Percentiles rank a stretch among this genome's conserved stretches.
Conservation (phyloP, 2,888 invertebrate species). For the Ctenicera cuprea region DNA sequence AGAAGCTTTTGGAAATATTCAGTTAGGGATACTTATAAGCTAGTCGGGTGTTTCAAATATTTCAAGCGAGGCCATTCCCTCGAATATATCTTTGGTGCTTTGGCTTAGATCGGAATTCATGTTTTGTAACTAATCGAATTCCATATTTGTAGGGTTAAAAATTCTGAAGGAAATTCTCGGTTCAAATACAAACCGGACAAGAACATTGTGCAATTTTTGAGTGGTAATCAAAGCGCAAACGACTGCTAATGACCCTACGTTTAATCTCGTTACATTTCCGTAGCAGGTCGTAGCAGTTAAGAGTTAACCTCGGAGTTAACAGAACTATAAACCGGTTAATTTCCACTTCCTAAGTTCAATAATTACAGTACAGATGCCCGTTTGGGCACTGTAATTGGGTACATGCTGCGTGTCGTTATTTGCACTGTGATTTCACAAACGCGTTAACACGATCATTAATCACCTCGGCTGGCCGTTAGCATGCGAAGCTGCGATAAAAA, state of each 20-base stretch:
- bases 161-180: not conserved
- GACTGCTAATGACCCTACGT: conserved; percentile 28
- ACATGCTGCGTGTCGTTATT: conserved; percentile 45
- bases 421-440: conserved; percentile 43
- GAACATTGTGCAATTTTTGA: conserved; percentile 13
- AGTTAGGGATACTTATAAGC: conserved; percentile 15
- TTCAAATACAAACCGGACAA: not conserved
- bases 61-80: conserved; percentile 7
- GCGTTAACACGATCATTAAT: conserved; percentile 45
- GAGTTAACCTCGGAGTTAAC: conserved; percentile 41
- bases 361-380: conserved; percentile 45
- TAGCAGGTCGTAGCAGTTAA: conserved; percentile 26
- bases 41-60: conserved; percentile 19
- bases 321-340: conserved; percentile 44
- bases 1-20: conserved; percentile 16
- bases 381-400: conserved; percentile 45
- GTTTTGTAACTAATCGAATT: conserved; percentile 22
- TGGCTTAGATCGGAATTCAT: conserved; percentile 14
- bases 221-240: conserved; percentile 24
- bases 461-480: conserved; percentile 23
- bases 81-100: conserved; percentile 8
- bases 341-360: conserved; percentile 45
- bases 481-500: conserved; percentile 19
- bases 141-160: not conserved
- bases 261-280: conserved; percentile 36